Evolutionary conservation across 2,113 vertebrate genomes (phyloP), one percentile per base, ranked within the genome.

Genomic region (Hydrolagus affinis): DNA sequence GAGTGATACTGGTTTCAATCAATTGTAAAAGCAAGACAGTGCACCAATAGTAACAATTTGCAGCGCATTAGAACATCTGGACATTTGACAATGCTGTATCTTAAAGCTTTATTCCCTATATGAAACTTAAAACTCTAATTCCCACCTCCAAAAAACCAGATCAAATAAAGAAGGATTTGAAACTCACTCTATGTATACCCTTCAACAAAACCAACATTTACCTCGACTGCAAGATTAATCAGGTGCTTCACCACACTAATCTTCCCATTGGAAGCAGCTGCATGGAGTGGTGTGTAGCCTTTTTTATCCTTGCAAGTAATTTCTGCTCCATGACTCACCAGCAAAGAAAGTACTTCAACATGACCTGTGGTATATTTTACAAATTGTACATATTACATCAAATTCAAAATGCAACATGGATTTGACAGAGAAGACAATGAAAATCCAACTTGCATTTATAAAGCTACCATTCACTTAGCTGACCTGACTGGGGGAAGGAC

Each of bases 231-330:
- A 85, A 99, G 93, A 89, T 96, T 97, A 87, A 99, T 94, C 86
- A 99, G 95, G 86, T 97, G 96, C 88, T 97, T 98, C 86, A 98
- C 96, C 59, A 98, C 92, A 0, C 89, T 90, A 83, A 98, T 96
- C 91, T 97, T 95, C 32, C 98, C 97, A 0, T 95, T 96, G 89
- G 97, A 97, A 74, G 97, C 96, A 0, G 97, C 97, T 0, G 97
- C 94, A 15, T 99, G 97, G 14, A 99, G 94, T 0, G 97, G 95
- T 0, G 96, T 97, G 90, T 99, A 99, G 23, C 97, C 97, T 30
- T 97, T 94, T 91, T 98, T 99, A 91, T 99, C 97, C 88, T 98
- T 98, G 87, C 95, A 98, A 86, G 95, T 95, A 87, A 97, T 92
- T 91, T 99, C 97, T 0, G 97, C 97, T 7, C 97, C 97, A 9